Evolutionary conservation across 2,888 invertebrate species (phyloP).

Genomic region (Pantelozetes paolii): DNA sequence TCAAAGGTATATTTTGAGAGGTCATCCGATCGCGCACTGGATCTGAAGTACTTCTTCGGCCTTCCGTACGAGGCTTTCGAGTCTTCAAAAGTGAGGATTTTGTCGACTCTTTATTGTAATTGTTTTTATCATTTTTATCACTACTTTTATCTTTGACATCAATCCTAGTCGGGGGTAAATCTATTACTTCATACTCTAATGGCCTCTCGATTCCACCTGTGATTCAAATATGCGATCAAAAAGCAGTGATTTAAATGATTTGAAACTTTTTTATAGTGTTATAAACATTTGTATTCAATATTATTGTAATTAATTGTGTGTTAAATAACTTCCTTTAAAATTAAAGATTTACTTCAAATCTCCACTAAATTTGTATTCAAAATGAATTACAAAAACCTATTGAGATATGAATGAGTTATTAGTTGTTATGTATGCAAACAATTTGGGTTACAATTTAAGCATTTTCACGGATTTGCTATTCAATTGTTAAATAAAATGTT

Average conservation of each 20-base stretch:
- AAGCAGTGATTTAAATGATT: not conserved
- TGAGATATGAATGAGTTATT: too few species aligned
- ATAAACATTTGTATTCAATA: not conserved
- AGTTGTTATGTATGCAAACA: not conserved
- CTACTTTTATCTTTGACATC: constrained; percentile 19
- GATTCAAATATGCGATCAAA: constrained; percentile 1
- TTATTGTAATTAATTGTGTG: not conserved
- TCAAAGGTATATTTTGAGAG: not conserved
- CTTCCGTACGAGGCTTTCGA: not conserved
- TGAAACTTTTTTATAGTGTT: not conserved
- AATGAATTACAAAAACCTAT: not conserved
- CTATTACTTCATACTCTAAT: constrained; percentile 15
- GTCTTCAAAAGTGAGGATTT: not conserved
- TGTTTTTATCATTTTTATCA: constrained; percentile 22
- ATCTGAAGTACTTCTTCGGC: constrained; percentile 2
- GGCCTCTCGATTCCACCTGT: constrained; percentile 26
- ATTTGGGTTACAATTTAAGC: not conserved
- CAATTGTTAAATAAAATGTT: too few species aligned
- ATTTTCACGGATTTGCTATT: not conserved
- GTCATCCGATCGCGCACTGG: constrained; percentile 15
- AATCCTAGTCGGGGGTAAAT: constrained; percentile 18
- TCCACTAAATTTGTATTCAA: not conserved
- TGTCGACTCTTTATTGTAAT: not conserved
- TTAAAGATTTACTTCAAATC: not conserved
- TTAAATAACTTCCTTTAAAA: not conserved